Base-by-base conservation (phyloP, 2,888 invertebrate species). In the Sminthurinus aureus region DNA sequence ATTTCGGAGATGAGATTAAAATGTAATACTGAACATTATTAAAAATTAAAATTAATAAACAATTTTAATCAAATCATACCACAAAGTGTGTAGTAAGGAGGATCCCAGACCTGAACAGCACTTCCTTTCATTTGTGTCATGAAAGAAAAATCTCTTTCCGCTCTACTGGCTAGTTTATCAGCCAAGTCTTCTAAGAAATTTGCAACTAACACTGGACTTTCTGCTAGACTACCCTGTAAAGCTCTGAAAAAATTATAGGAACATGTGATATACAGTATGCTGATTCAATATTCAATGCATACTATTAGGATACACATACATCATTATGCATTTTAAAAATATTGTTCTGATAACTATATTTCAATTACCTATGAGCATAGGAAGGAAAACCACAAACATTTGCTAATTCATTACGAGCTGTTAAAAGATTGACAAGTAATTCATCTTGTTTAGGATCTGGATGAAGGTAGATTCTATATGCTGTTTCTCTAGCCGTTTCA, bases 331-430 rank as follows among this genome's bases (percentile, higher is more conserved):
- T 69, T 69, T n/a, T 69, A 76, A 11, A 22, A 71, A 50, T 20
- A 66, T 50, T 38, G 24, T 15, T 11, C 9, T 20, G 9, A n/a
- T n/a, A n/a, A n/a, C n/a, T 71, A 51, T 4, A 73, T 11, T 22
- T 18, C 13, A 20, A 11, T 80, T 84, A 90, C 90, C 97, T 93
- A 90, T 98, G 96, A 0, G 96, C 95, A 89, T 95, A 99, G 0
- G 96, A 94, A 20, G 93, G 91, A 91, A 98, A 99, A 1, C 97
- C 99, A 90, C 98, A 98, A 15, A 95, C 92, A 82, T 93, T 91
- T 0, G 98, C 98, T 89, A 99, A 92, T 84, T 95, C 92, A 89
- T 95, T 93, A 20, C 99, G 91, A 0, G 94, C 93, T 22, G 92
- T 91, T 13, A 99, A 91, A 75, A 98, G 91, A 89, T 94, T 92